Base-by-base conservation (phyloP, 2,888 invertebrate genomes). In the Spatulosminthurus flaviceps region DNA sequence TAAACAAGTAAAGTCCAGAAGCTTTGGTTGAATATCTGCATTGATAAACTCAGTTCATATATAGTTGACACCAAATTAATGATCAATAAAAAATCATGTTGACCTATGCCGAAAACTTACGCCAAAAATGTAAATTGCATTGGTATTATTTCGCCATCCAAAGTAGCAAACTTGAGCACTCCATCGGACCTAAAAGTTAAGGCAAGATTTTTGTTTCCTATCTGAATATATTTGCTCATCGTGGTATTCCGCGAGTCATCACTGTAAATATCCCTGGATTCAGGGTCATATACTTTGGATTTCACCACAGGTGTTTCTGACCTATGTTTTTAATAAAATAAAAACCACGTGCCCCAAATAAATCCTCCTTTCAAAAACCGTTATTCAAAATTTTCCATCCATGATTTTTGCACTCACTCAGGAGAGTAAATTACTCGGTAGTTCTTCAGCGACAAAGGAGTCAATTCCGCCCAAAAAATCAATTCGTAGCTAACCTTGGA, bases 1-100 rank as follows among this genome's bases (percentile, higher is more conserved):
- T n/a, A 88, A 99, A 99, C 70, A 99, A 90, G 88, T 99, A 99
- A 0, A 97, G 97, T 0, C 99, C 99, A 86, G 97, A 96, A n/a
- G 26, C 16, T 19, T 28, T 28, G 13, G 19, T 67, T 29, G 19
- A 24, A 67, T 51, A 51, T 19, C 51, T 51, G 16, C 41, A 41
- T 41, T 51, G 16, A 51, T n/a, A 51, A 51, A 16, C 2, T 51
- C 5, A 11, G 16, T n/a, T 51, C 16, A 51, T 19, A 19, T 2
- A 51, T 4, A 16, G 16, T 51, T 16, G 16, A 16, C 16, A 4
- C 16, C 51, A 51, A 51, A 51, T 5, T 51, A 51, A 2, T 51
- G 1, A 11, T 51, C 16, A 51, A 2, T 51, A 34, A 34, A 34
- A 9, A 34, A 34, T 9, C 34, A 34, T 34, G 4, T 34, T 34